Base-by-base conservation (phyloP, 1,140 invertebrate genomes). In the Pseudomyrmex concolor region DNA sequence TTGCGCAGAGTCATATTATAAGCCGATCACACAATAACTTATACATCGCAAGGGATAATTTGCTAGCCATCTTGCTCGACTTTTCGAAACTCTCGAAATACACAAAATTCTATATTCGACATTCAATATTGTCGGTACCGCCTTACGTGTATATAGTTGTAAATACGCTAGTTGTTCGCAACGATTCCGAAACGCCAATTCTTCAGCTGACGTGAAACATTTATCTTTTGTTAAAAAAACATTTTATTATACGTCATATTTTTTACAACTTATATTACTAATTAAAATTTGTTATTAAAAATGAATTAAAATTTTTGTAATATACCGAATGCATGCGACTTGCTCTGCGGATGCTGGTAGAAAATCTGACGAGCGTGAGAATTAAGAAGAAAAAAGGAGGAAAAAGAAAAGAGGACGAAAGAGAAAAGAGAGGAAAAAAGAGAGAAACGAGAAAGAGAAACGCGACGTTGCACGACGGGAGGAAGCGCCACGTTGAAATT, bases 401-500 rank as follows among this genome's bases (percentile, higher is more conserved):
- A n/a, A 34, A 7, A 25, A 59, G 34, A 48, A 13, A 34, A 0
- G 34, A 34, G 34, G 34, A 34, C 5, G 34, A n/a, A 17, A 17
- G 4, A 17, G 34, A 25, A 22, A 15, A 50, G 17, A 51, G 17
- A 50, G 17, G 34, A 34, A 34, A 10, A 19, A 60, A 13, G 10
- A 10, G 17, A 25, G 9, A 15, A 45, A 15, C 22, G 19, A 57
- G 7, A 48, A 48, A 59, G 64, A 68, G 25, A 54, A 54, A 70
- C 19, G 54, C 54, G 43, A 80, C 76, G 76, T 55, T 55, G 63
- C 63, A 45, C 62, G 48, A 25, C 43, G 66, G 22, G 66, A 71
- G 66, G 34, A 34, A 34, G 54, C 51, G 83, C 55, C 82, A 22
- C 66, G 67, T 13, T 60, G 83, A 82, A 71, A 67, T 60, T 71